Evolutionary conservation across 2,888 invertebrate genomes (phyloP), one percentile per base, ranked within the genome.

Genomic region (Slavum lentiscoides): DNA sequence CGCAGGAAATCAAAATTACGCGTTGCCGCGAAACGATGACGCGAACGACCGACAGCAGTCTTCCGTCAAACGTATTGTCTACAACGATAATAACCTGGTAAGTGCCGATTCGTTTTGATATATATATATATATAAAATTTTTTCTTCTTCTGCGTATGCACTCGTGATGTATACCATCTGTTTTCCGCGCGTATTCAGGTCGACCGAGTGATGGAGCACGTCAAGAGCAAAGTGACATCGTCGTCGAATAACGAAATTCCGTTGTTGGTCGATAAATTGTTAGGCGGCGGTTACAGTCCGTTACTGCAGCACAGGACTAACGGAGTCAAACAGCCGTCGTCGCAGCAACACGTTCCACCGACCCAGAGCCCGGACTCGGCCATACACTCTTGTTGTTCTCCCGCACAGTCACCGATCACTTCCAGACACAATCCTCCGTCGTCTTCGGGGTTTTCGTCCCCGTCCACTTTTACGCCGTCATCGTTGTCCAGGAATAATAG

Each of bases 331-430:
- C 69, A 77, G 17, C 61, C 72, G 74, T 73, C 81, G 30, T 30
- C 30, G 30, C 61, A 72, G 74, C 73, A 77, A 30, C 82, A 83
- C 61, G 90, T 93, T 69, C 92, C 92, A 84, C 92, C 93, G 83
- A 93, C 93, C 84, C 94, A 94, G 82, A 94, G 94, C 85, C 94
- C 94, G 0, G 95, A 95, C 87, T 94, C 94, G 30, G 95, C 95
- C 83, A 93, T 95, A 84, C 95, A 95, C 88, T 94, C 94, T 85
- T 94, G 93, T 85, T 95, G 95, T 85, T 92, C 91, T 84, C 95
- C 95, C 8, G 94, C 93, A 75, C 94, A 95, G 84, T 93, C 93
- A 84, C 95, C 95, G 1, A 90, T 94, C 74, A 94, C 94, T 61
- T 92, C 94, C 49, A 90, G 95, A 1, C 95, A 95, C 87, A 90